These are phyloP conservation scores for Mactromeris polynyma DNA, from an alignment of 2,888 invertebrate genomes.

Conservation along the genomic window DNA sequence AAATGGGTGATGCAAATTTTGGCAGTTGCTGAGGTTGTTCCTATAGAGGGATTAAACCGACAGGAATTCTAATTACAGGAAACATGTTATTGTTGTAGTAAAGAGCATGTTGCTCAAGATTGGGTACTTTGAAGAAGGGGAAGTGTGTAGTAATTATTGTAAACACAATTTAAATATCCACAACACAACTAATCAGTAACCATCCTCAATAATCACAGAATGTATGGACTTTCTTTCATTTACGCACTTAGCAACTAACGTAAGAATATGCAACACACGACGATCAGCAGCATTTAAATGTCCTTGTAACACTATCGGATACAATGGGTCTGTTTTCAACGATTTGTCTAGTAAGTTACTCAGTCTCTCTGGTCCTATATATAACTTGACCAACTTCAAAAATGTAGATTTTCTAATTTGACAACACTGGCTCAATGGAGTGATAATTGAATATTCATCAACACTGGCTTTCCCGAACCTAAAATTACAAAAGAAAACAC, in stretches of 20 bases:
- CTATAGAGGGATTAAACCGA: no score
- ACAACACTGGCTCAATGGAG: constrained; percentile 65
- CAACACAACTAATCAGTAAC: constrained; percentile 1
- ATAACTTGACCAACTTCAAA: constrained; percentile 49
- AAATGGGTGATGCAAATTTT: no score
- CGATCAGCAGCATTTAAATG: constrained; percentile 61
- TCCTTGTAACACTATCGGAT: constrained; percentile 58
- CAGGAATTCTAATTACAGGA: no score
- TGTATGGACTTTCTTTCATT: constrained; percentile 28
- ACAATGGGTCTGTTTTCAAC: constrained; percentile 53
- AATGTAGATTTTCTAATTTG: constrained; percentile 61
- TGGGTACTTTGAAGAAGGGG: no score
- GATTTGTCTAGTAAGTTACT: constrained; percentile 57
- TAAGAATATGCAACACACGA: constrained; percentile 55
- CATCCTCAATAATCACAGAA: constrained; percentile 45
- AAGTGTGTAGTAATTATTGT: neutral
- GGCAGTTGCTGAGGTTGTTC: no score
- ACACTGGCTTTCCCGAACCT: constrained; percentile 63
- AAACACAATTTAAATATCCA: neutral
- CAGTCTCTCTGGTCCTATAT: constrained; percentile 63
- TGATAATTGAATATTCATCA: constrained; percentile 65
- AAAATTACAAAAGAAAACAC: constrained; percentile 23
- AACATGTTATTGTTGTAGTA: no score
- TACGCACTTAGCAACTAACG: constrained; percentile 56
- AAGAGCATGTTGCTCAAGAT: no score